Evolutionary conservation across 2,888 invertebrate species (phyloP), one percentile per base, ranked within the genome.

Genomic region (Ellobium chinense): DNA sequence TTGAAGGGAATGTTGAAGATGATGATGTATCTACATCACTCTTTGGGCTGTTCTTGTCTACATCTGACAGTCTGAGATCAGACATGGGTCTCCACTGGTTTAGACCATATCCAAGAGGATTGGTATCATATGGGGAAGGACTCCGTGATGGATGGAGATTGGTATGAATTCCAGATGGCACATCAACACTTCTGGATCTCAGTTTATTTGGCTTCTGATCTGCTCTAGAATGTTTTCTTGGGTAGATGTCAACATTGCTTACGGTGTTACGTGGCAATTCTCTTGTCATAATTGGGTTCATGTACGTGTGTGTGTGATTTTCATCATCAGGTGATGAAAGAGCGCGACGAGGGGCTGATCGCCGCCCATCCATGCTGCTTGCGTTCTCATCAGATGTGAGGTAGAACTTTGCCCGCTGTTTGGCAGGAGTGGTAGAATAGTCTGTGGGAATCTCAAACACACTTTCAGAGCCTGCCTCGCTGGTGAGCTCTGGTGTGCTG

Each of bases 21-120:
- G 60, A 39, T 60, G 27, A 37, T 21, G 31, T 62, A 2, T 21
- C 29, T 9, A 18, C 2, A 24, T 68, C 7, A 68, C 4, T 29
- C 31, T n/a, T 21, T 1, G 58, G n/a, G 2, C 7, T 12, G 12
- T 58, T 34, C 31, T 31, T 65, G 18, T 65, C 46, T 9, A 31
- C 31, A 39, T 74, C 62, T 29, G 74, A 62, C 39, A 24, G 14
- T 12, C 39, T 27, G 18, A 77, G 68, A 27, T 77, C 60, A n/a
- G 46, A 46, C 36, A 56, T 24, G 21, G 77, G 77, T 68, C 29
- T 66, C 77, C 68, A 75, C 21, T 65, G 39, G 2, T 65, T 39
- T 65, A 75, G 56, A 1, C 31, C 58, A 58, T 72, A 3, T 29
- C 27, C 68, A 27, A 27, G 12, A 27, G 36, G 46, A 46, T 68